Evolutionary conservation across 2,888 invertebrate genomes (phyloP).

Genomic region (Caradrina kadenii): DNA sequence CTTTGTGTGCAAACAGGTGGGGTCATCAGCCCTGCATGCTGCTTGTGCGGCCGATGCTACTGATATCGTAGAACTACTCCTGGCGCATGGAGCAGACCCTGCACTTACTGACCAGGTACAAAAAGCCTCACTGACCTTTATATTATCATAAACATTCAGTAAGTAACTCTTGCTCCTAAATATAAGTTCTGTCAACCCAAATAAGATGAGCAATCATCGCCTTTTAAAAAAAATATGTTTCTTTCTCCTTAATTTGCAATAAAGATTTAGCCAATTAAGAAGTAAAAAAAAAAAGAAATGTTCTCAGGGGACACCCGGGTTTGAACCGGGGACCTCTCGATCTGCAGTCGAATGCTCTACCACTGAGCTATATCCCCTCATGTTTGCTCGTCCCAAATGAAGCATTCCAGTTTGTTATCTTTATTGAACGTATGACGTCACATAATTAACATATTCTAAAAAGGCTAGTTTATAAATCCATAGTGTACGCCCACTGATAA

Average conservation of each 20-base stretch:
- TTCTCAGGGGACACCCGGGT: conserved; percentile 86
- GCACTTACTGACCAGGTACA: conserved; percentile 93
- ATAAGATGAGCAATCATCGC: too few relatives aligned
- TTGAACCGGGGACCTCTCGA: conserved; percentile 88
- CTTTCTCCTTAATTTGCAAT: background rate
- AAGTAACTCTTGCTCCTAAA: too few relatives aligned
- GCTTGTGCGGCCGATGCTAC: conserved; percentile 93
- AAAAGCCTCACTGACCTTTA: background rate
- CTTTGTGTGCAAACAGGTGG: conserved; percentile 83
- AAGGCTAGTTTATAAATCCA: conserved; percentile 51
- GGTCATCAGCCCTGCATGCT: conserved; percentile 94
- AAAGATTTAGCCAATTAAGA: background rate
- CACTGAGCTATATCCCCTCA: conserved; percentile 87
- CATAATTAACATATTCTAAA: conserved; percentile 36
- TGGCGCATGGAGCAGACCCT: conserved; percentile 93
- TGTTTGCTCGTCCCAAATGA: background rate
- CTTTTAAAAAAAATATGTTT: background rate
- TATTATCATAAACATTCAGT: too few relatives aligned
- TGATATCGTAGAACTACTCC: conserved; percentile 92
- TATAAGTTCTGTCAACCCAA: too few relatives aligned
- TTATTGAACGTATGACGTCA: conserved; percentile 44
- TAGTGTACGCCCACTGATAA: conserved; percentile 59
- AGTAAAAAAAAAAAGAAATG: conserved; percentile 20
- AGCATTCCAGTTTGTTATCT: conserved; percentile 23
- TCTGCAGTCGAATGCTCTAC: conserved; percentile 88